Base-by-base conservation (phyloP, 1,140 invertebrate genomes). In the Arion vulgaris region DNA sequence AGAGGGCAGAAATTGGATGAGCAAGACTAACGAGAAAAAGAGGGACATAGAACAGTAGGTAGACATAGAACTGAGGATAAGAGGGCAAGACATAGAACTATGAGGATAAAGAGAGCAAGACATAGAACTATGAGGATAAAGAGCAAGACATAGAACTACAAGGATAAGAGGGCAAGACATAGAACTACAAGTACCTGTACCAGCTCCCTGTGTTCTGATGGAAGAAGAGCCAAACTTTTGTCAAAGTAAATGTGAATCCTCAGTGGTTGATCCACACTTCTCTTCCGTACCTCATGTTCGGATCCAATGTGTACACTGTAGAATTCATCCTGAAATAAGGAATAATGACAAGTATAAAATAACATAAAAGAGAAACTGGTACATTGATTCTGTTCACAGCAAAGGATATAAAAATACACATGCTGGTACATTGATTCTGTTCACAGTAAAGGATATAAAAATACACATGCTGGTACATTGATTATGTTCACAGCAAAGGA, bases 181-280 rank as follows among this genome's bases (percentile, higher is more conserved):
- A 49, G 45, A 11, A 49, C n/a, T n/a, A n/a, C n/a, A n/a, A n/a
- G n/a, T n/a, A 97, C 96, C 93, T 97, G 96, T 84, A 98, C 96
- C 87, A 97, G 94, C 89, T 95, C 94, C 90, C 96, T 95, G 92
- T 96, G 96, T 88, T 96, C 95, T 85, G 93, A 92, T 83, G 96
- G 95, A 90, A 98, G 93, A 15, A 82, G 49, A 92, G 96, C 95
- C 74, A 98, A 95, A 90, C 96, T 98, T 82, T 95, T 94, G 91
- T 98, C 97, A 91, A 98, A 98, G 89, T 95, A 95, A 83, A 98
- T 94, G 85, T 97, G 94, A 87, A 98, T 98, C 88, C 97, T 94
- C 76, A 98, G 93, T 1, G 95, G 96, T 89, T 98, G 96, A 93
- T 96, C 95, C 83, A 95, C 94, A 91, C 96, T 97, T 79, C 97